Evolutionary conservation across 1,140 invertebrate genomes (phyloP), one percentile per base, ranked within the genome.

Genomic region (Cyphomyrmex costatus): DNA sequence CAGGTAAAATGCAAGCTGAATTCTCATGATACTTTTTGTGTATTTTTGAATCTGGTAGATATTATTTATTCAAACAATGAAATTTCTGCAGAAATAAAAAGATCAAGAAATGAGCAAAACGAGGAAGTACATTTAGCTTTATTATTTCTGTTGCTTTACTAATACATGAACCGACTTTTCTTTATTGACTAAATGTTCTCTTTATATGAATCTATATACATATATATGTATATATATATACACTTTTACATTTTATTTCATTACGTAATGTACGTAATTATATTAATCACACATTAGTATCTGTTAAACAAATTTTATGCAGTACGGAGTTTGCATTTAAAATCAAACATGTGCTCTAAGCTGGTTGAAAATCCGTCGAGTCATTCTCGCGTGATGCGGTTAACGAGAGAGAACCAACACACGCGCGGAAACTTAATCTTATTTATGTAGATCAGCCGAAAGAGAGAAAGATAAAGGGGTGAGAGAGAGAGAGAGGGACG

Each of bases 341-440:
- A 71, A 83, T 60, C 66, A 46, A 60, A 60, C 53, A 24, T 24
- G n/a, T n/a, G 19, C 33, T 82, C 53, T 33, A 24, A 49, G 68
- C 56, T 60, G 12, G n/a, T 60, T 60, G 53, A 24, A 60, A 83
- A 74, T 83, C 53, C 53, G 66, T 30, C 66, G 66, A 82, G 24
- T 82, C 79, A 83, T 83, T 83, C 27, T 83, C 42, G 66, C 51
- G 33, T 42, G 79, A 46, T 60, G 36, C 12, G 79, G 49, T 82
- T 83, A 74, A 74, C 66, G 51, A 58, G 66, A 46, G 77, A 65
- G 19, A 33, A 74, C 68, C 53, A 12, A 16, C 42, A 60, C 68
- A 30, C 65, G 51, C 68, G 21, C 65, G 51, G 68, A 83, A 74
- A 83, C 68, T 74, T 83, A 83, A 83, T 79, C 61, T 79, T 79